A percentile compares a stretch with the other conserved stretches of the same genome.
Evolutionary conservation across 1,140 invertebrate species (phyloP).

Genomic region (Caenorhabditis tropicalis): DNA sequence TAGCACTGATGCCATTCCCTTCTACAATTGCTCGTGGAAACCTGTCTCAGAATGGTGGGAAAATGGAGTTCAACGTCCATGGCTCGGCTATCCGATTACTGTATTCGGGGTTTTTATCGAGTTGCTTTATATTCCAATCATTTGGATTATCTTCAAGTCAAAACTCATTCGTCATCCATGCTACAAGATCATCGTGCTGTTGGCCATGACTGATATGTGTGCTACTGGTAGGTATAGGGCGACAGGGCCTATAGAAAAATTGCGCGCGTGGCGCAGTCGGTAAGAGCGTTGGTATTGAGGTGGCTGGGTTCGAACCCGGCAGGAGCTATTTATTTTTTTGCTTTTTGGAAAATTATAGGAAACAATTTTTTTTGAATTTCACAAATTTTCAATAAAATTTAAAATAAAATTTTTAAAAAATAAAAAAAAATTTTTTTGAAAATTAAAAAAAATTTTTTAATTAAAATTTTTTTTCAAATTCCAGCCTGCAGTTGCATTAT

Average conservation of each 20-base stretch:
- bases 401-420: no score
- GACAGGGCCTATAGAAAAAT: no score
- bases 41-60: not conserved
- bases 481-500: constrained; percentile 32
- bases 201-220: constrained; percentile 34
- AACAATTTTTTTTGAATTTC: no score
- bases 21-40: constrained; percentile 14
- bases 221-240: not conserved
- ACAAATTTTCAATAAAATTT: not conserved
- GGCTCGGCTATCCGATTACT: constrained; percentile 1
- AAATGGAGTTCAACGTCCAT: constrained; percentile 22
- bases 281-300: no score
- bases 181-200: constrained; percentile 48
- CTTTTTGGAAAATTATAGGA: no score
- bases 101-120: constrained; percentile 22
- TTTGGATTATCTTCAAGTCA: constrained; percentile 34
- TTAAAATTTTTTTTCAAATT: no score
- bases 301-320: no score
- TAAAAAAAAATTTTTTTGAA: no score
- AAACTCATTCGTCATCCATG: constrained; percentile 40
- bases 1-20: not conserved
- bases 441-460: no score
- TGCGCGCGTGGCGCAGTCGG: no score
- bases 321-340: no score
- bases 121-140: constrained; percentile 45